phyloP scores from a whole-genome alignment of 2,888 invertebrate species.

The Chydorus sphaericus region DNA sequence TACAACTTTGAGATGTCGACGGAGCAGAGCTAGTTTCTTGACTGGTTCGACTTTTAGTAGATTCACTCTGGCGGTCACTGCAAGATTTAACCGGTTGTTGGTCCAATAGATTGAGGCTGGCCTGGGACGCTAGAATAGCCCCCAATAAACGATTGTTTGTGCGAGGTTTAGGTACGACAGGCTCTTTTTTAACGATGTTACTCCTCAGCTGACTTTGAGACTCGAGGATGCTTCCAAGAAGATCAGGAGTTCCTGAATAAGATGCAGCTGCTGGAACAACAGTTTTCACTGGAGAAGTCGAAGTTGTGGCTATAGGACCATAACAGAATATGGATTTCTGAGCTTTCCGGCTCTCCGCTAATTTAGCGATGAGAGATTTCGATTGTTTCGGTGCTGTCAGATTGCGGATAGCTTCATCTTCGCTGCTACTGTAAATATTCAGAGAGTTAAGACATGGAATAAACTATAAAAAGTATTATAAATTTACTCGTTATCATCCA shows the following conservation, averaged over 20 bases:
- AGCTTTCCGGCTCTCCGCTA: slow-evolving; percentile 2
- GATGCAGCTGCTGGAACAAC: neutral
- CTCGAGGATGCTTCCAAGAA: slow-evolving; percentile 2
- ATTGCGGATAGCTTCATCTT: neutral
- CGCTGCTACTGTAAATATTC: neutral
- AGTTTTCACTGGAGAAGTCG: neutral
- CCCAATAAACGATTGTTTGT: neutral
- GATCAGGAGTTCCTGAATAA: neutral
- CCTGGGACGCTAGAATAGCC: slow-evolving; percentile 4
- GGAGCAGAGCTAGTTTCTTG: neutral
- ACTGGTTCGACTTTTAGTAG: neutral
- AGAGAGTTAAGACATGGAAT: neutral
- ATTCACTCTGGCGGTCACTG: neutral
- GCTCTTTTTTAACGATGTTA: neutral
- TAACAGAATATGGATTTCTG: neutral
- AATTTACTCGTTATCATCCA: neutral
- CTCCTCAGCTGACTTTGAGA: slow-evolving; percentile 1
- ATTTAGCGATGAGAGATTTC: neutral
- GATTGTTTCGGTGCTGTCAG: neutral
- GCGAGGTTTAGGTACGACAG: neutral
- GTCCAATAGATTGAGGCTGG: neutral
- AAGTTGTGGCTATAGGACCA: neutral
- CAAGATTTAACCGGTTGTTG: neutral
- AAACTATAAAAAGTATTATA: neutral
- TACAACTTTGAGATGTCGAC: neutral